Base-by-base conservation (phyloP, 2,113 vertebrate species). In the Peromyscus maniculatus region DNA sequence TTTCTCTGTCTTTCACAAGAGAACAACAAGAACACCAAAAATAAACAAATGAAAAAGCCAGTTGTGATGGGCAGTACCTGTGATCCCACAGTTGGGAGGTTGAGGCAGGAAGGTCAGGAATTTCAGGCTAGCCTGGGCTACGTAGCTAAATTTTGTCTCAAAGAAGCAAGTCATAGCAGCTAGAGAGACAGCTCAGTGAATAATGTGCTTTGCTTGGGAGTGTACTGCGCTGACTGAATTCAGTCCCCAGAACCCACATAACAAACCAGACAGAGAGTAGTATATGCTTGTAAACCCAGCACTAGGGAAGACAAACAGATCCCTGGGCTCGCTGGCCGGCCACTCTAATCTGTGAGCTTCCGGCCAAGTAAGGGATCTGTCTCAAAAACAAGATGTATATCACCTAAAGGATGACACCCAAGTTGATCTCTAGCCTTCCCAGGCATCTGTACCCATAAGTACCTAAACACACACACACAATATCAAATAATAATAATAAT, bases 1-100 rank as follows among this genome's bases (percentile, higher is more conserved):
- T 74, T 82, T 93, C 66, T 80, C 89, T 52, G 77, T 90, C 75
- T 77, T 88, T 77, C 87, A 93, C 74, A 10, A 15, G 31, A 75
- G 57, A 79, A 46, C 21, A n/a, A 92, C 15, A 82, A 86, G 5
- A 77, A 55, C 52, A 52, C 4, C 4, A 8, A 24, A 52, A 31
- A 78, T 26, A 77, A 49, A 24, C 4, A 75, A 43, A 11, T 5
- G 11, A 69, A 69, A 46, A 49, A 49, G 13, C 43, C 28, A 24
- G 8, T 21, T 13, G 46, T 71, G 86, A 13, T 52, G 43, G 46
- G 17, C 17, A 26, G 12, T 28, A 19, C 8, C 64, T 69, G 43
- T 24, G 31, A 69, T 52, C 62, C 28, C 64, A 69, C 46, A 69
- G 28, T 87, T 21, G 28, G 66, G 46, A 52, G 62, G 8, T 43